Evolutionary conservation across 2,113 vertebrate genomes (phyloP).

Genomic region (Tauraco erythrolophus): DNA sequence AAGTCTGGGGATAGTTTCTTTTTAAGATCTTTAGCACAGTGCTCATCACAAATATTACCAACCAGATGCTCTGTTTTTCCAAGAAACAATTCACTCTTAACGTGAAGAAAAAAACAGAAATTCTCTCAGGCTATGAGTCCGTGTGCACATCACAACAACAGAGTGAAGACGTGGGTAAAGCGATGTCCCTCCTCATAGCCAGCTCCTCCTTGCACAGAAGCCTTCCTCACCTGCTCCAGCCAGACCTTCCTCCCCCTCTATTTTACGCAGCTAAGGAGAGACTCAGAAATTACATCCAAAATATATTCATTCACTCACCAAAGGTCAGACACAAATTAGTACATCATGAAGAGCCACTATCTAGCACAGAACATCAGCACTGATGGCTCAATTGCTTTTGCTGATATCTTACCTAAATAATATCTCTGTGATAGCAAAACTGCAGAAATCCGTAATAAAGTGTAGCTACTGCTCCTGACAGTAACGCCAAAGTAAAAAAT

Average conservation of each 20-base stretch:
- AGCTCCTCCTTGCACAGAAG: not conserved
- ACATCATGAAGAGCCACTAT: not conserved
- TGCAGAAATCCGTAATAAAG: not conserved
- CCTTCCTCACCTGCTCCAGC: not conserved
- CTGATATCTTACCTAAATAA: not conserved
- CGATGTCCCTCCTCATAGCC: not conserved
- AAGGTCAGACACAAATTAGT: not conserved
- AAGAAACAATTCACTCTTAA: not conserved
- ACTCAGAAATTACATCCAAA: not conserved
- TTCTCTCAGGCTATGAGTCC: not conserved
- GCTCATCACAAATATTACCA: slow-evolving; percentile 5
- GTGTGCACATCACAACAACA: not conserved
- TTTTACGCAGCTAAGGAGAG: not conserved
- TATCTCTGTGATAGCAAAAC: not conserved
- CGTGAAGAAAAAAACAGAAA: not conserved
- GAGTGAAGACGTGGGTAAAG: not conserved
- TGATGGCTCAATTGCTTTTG: not conserved
- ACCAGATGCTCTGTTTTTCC: slow-evolving; percentile 24
- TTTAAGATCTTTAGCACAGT: not conserved
- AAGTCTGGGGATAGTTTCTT: not conserved
- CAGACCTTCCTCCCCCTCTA: not conserved
- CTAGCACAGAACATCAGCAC: not conserved
- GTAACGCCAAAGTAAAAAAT: not conserved
- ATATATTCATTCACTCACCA: not conserved
- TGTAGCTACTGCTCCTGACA: not conserved